Percentiles rank a stretch among this genome's conserved stretches.
Conservation (phyloP, 2,888 invertebrate species). For the Autographa gamma region DNA sequence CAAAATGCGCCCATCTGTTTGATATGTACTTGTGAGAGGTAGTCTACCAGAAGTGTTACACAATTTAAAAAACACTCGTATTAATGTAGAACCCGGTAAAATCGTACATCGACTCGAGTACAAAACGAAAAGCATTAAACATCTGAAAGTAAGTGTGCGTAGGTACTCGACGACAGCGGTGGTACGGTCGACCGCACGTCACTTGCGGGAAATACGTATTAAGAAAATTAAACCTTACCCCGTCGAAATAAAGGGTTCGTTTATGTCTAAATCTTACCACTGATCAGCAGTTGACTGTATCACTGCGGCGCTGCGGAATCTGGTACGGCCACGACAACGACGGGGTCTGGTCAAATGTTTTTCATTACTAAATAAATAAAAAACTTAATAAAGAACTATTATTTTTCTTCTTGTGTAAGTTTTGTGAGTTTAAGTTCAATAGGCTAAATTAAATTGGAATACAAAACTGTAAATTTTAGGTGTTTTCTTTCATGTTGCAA, state of each 20-base stretch:
- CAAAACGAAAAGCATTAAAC: neutral
- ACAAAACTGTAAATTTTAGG: no score
- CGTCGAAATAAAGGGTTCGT: neutral
- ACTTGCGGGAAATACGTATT: neutral
- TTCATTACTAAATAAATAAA: no score
- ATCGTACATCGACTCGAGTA: neutral
- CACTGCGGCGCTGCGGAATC: neutral
- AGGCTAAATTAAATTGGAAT: no score
- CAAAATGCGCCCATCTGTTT: no score
- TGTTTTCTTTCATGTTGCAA: no score
- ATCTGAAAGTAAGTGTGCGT: constrained; percentile 8
- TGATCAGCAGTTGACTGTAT: no score
- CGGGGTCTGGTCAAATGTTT: neutral
- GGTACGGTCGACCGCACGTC: neutral
- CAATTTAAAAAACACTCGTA: neutral
- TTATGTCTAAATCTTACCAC: neutral
- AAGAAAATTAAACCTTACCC: neutral
- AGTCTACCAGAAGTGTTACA: no score
- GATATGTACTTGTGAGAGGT: no score
- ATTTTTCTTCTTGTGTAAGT: no score
- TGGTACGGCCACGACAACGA: constrained; percentile 11
- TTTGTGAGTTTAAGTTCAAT: no score
- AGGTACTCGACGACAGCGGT: neutral
- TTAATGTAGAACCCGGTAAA: neutral
- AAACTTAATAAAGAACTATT: no score